These are phyloP conservation scores for Gortyna flavago DNA, from an alignment of 2,888 invertebrate genomes.

Conservation along the genomic window DNA sequence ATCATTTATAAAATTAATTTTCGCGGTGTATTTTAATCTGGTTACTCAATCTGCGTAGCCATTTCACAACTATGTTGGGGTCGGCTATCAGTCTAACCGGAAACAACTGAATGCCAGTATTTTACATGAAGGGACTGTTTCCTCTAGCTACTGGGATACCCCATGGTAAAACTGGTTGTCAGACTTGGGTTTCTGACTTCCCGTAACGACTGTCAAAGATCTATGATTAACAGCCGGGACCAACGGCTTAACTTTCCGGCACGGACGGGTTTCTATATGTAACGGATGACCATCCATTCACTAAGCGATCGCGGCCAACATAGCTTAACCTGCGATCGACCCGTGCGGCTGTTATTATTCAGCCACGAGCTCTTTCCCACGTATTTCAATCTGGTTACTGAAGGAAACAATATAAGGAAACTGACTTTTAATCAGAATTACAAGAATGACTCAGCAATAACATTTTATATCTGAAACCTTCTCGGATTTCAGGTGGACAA, in stretches of 20 bases:
- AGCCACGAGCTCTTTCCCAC: background rate
- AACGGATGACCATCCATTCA: background rate
- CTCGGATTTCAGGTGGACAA: conserved; percentile 74
- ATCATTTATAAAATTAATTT: conserved; percentile 64
- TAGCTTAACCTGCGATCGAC: background rate
- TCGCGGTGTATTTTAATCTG: conserved; percentile 54
- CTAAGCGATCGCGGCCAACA: background rate
- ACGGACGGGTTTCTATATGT: background rate
- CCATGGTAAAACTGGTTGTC: background rate
- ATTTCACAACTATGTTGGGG: background rate
- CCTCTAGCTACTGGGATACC: background rate
- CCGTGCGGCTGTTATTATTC: background rate
- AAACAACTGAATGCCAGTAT: no score
- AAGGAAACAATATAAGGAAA: conserved; percentile 53
- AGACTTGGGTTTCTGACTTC: no score
- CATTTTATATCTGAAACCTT: conserved; percentile 69
- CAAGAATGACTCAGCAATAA: conserved; percentile 61
- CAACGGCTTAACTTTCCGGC: background rate
- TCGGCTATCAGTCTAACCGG: background rate
- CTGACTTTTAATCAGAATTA: conserved; percentile 67
- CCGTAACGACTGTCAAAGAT: background rate
- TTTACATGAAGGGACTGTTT: background rate
- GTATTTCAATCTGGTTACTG: conserved; percentile 59
- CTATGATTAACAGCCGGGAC: background rate
- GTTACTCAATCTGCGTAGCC: background rate